These are phyloP conservation scores for Archilochus colubris DNA, from an alignment of 2,113 vertebrate species.

Conservation along the genomic window DNA sequence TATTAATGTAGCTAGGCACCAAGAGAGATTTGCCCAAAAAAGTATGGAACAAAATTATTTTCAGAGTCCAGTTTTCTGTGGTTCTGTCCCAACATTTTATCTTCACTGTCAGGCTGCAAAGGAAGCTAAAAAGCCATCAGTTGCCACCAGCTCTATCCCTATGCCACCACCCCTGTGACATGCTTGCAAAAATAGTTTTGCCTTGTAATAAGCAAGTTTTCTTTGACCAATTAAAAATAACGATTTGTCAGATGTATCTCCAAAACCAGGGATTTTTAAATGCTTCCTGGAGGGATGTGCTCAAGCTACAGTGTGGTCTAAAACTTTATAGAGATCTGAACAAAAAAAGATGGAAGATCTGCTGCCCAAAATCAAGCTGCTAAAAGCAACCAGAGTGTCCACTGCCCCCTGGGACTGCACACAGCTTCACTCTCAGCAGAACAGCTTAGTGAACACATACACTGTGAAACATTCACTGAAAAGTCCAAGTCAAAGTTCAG, in stretches of 20 bases:
- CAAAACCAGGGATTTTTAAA: background rate
- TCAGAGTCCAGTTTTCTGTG: accelerated
- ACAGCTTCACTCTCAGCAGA: background rate
- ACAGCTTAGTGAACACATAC: background rate
- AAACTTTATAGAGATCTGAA: background rate
- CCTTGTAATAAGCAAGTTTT: background rate
- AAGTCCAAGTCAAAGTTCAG: constrained; percentile 26
- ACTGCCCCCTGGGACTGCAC: background rate
- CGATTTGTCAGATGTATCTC: background rate
- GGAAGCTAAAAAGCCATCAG: background rate
- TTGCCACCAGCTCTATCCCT: background rate
- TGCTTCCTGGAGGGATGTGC: background rate
- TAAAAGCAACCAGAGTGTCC: background rate
- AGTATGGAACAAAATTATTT: background rate
- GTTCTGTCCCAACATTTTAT: background rate
- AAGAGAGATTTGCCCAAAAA: background rate
- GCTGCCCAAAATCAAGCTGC: background rate
- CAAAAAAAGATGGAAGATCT: background rate
- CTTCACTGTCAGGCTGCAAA: background rate
- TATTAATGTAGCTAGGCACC: background rate
- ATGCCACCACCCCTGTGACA: background rate
- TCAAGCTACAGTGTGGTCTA: background rate
- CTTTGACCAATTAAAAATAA: background rate
- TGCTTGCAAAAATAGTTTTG: background rate
- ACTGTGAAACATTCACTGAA: background rate